A percentile compares a stretch with the other conserved stretches of the same genome.
Evolutionary conservation across 2,113 vertebrate genomes (phyloP).

Genomic region (Bothrops jararaca): DNA sequence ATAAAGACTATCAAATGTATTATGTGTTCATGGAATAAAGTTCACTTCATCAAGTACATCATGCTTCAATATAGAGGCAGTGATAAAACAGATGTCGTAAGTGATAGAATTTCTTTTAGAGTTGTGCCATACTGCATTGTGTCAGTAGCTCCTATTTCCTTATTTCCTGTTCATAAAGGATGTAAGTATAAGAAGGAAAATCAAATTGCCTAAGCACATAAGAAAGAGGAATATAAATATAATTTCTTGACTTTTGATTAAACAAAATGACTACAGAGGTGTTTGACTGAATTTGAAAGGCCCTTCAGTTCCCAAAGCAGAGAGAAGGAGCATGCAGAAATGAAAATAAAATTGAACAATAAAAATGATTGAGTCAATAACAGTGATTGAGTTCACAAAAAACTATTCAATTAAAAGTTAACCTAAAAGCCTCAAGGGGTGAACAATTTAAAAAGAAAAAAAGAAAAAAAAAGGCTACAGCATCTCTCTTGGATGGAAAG

Average conservation of each 20-base stretch:
- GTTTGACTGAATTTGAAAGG: background rate
- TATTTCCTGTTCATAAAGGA: background rate
- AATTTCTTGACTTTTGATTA: background rate
- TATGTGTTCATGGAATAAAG: background rate
- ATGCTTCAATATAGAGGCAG: accelerated
- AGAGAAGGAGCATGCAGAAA: background rate
- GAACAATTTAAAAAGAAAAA: background rate
- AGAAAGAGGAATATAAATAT: background rate
- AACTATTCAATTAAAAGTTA: background rate
- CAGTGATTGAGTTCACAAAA: background rate
- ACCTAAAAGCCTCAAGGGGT: background rate
- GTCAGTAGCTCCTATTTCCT: background rate
- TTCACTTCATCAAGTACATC: background rate
- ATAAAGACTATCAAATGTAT: background rate
- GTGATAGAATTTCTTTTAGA: conserved; percentile 13
- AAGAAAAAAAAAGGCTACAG: background rate
- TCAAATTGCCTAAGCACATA: conserved; percentile 16
- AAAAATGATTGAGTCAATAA: background rate
- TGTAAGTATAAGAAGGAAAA: background rate
- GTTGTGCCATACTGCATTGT: background rate
- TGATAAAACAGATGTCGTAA: background rate
- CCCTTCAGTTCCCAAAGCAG: background rate
- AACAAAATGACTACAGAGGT: background rate
- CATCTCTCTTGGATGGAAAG: background rate
- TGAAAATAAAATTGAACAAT: background rate